Base-by-base conservation (phyloP, 2,888 invertebrate genomes). In the Synergus japonicus region DNA sequence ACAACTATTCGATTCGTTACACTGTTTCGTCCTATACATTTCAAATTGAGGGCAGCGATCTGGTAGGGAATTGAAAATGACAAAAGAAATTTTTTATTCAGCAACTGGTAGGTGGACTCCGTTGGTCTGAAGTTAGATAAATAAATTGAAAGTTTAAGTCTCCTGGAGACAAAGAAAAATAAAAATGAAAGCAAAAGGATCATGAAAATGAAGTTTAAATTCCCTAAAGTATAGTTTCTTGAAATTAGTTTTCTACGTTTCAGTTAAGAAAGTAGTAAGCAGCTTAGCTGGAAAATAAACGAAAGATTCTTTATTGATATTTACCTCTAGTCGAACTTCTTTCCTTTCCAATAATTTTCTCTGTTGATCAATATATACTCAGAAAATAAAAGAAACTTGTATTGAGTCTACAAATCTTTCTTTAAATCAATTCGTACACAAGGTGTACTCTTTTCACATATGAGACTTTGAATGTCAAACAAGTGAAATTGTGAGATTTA, bases 1-100 rank as follows among this genome's bases (percentile, higher is more conserved):
- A 69, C 69, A 69, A 69, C 69, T 49, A 69, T 69, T 69, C 49
- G 37, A 73, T 73, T 54, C n/a, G 54, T 46, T 54, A 73, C 15
- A n/a, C n/a, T 49, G 73, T 73, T 49, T 41, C 73, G n/a, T n/a
- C 37, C 15, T 9, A 73, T 49, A 69, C 12, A 37, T 73, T 37
- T n/a, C 37, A 54, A 54, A 73, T 15, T 12, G n/a, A 49, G 10
- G 9, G 29, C 4, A 67, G 15, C 64, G 18, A 7, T 22, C n/a
- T 46, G 2, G 12, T 12, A 12, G 8, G 7, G 18, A 44, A 18
- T 67, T 67, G 22, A 44, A 67, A 67, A 66, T 66, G 15, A n/a
- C 22, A 46, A 22, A 67, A 13, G 10, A 12, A n/a, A 10, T 44
- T 22, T 67, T 67, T 46, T 46, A 18, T 67, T 46, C 44, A 12